Conservation (phyloP, 2,888 invertebrate genomes). For the Aricia artaxerxes region DNA sequence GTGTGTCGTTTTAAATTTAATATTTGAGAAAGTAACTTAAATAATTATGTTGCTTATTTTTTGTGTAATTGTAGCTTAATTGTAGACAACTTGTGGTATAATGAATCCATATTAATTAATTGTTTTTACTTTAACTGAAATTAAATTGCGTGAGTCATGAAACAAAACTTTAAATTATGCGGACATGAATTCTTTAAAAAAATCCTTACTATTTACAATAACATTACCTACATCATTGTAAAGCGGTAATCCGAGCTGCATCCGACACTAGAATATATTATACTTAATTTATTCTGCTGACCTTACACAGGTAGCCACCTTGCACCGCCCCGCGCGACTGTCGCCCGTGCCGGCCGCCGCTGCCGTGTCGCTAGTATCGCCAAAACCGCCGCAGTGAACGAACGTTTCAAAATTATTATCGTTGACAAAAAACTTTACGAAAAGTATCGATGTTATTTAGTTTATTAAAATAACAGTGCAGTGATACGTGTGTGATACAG, state of each 20-base stretch:
- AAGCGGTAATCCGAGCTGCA: neutral
- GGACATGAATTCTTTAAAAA: neutral
- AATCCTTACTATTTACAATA: slow-evolving; percentile 1
- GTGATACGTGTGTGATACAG: slow-evolving; percentile 54
- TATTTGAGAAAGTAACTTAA: too few relatives aligned
- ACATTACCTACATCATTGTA: neutral
- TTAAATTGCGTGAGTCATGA: neutral
- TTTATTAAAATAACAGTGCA: slow-evolving; percentile 50
- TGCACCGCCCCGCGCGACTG: slow-evolving; percentile 8
- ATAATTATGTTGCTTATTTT: too few relatives aligned
- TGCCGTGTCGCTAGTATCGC: slow-evolving; percentile 59
- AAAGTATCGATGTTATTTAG: slow-evolving; percentile 59
- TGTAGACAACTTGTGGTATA: too few relatives aligned
- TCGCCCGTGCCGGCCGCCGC: slow-evolving; percentile 35
- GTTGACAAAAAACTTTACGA: slow-evolving; percentile 61
- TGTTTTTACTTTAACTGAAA: too few relatives aligned
- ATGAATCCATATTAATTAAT: too few relatives aligned
- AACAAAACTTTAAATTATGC: neutral
- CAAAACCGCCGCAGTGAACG: slow-evolving; percentile 46
- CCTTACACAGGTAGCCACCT: slow-evolving; percentile 30
- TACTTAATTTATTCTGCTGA: slow-evolving; percentile 25
- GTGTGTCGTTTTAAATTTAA: neutral
- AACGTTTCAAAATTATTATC: slow-evolving; percentile 44
- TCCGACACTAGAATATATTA: neutral
- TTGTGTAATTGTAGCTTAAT: too few relatives aligned